Base-by-base conservation (phyloP, 2,113 vertebrate species). In the Platysternon megacephalum region DNA sequence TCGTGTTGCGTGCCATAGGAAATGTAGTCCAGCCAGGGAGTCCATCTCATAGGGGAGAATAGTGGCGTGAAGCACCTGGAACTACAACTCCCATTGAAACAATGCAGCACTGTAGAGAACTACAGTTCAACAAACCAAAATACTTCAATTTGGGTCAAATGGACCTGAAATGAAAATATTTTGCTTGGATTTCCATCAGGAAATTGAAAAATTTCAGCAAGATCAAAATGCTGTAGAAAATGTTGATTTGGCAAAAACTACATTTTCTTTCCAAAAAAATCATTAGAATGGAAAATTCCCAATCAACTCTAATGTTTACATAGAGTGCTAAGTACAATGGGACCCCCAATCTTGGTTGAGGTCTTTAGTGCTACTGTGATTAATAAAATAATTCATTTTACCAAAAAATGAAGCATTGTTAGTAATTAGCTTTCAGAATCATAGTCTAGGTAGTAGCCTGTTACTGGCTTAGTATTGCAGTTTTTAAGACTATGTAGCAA, bases 241-340 rank as follows among this genome's bases (percentile, higher is more conserved):
- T 35, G 32, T 35, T 65, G 61, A 65, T 65, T 24, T n/a, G 61
- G 61, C 13, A 65, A 32, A 65, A 68, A n/a, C 14, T n/a, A 19
- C 17, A 61, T 35, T 61, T 32, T 61, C 58, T 61, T 29, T 32
- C 56, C 32, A 12, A 12, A 32, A 32, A 78, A 44, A 26, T 3
- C 3, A 4, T 29, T 6, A 65, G 53, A 86, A 8, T 4, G 53
- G 68, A 93, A 68, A 94, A 91, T 46, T 46, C 46, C 46, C 29
- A 87, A 3, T 7, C 28, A 58, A 8, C 3, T 85, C n/a, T 93
- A n/a, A 46, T 4, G 19, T n/a, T n/a, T 68, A 39, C 4, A 35
- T 2, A 1, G 0, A 0, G 13, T 82, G 19, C 74, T 48, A 88
- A 89, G 87, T 35, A 51, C 9, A 52, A 29, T 78, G 29, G n/a